Percentiles rank a stretch among this genome's conserved stretches.
These are phyloP conservation scores for Psittacus erithacus DNA, from an alignment of 2,113 vertebrate species.

Conservation along the genomic window DNA sequence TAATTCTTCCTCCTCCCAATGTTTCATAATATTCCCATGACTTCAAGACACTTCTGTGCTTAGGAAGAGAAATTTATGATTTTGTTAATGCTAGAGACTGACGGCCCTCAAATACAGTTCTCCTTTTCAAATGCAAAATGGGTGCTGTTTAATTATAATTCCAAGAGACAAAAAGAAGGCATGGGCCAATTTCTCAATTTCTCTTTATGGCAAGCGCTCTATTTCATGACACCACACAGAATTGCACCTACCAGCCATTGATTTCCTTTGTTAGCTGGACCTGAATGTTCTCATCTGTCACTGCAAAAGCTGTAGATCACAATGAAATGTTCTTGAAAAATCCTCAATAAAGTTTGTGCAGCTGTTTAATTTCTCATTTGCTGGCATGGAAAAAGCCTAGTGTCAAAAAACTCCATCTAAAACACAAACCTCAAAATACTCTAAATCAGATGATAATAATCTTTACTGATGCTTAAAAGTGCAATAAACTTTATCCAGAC, in stretches of 20 bases:
- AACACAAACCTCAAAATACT: not conserved
- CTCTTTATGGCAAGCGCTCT: not conserved
- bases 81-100: not conserved
- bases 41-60: not conserved
- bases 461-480: not conserved
- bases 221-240: not conserved
- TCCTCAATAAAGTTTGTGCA: not conserved
- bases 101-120: not conserved
- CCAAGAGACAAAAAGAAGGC: not conserved
- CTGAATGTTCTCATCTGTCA: not conserved
- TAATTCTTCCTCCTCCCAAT: not conserved
- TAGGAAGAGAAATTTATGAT: not conserved
- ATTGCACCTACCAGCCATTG: not conserved
- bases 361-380: slow-evolving; percentile 20
- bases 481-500: slow-evolving; percentile 20
- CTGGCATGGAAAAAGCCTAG: not conserved
- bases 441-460: not conserved
- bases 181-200: not conserved
- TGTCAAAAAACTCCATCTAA: not conserved
- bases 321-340: not conserved
- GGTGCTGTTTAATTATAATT: not conserved
- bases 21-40: not conserved
- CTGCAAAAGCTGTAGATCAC: not conserved
- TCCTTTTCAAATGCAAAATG: not conserved
- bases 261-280: not conserved